Evolutionary conservation across 2,113 vertebrate species (phyloP).

Genomic region (Epinephelus lanceolatus): DNA sequence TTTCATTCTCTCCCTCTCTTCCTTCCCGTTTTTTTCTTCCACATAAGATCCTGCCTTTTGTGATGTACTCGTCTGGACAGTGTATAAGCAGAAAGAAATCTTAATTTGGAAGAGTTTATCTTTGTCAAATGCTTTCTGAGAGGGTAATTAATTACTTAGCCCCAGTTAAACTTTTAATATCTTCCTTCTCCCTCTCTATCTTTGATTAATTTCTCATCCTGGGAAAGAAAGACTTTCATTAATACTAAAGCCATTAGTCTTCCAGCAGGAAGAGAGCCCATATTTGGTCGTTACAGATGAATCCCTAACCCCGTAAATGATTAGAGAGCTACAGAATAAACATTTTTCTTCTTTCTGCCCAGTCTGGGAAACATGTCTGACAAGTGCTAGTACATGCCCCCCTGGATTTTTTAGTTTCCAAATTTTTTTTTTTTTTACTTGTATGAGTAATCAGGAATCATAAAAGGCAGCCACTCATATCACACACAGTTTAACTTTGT

Average conservation of each 20-base stretch:
- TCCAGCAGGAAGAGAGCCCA: slow-evolving; percentile 77
- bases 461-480: neutral
- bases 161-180: slow-evolving; percentile 87
- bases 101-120: slow-evolving; percentile 74
- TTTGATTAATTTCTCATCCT: slow-evolving; percentile 85
- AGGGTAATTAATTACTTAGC: slow-evolving; percentile 78
- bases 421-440: neutral
- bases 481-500: neutral
- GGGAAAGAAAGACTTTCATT: slow-evolving; percentile 85
- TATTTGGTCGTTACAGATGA: slow-evolving; percentile 78
- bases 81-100: slow-evolving; percentile 64
- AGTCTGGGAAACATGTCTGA: slow-evolving; percentile 31
- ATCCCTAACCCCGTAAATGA: slow-evolving; percentile 72
- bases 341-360: slow-evolving; percentile 66
- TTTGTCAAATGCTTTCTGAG: slow-evolving; percentile 75
- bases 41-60: neutral
- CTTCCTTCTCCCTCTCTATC: slow-evolving; percentile 76
- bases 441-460: neutral
- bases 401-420: neutral
- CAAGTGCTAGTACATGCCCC: slow-evolving; percentile 29
- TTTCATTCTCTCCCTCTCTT: too few relatives aligned
- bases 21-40: neutral
- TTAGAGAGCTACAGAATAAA: slow-evolving; percentile 74
- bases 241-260: slow-evolving; percentile 85
- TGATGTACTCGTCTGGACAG: slow-evolving; percentile 46